A percentile compares a stretch with the other conserved stretches of the same genome.
phyloP scores from a whole-genome alignment of 2,888 invertebrate genomes.

The Apamea sordens region DNA sequence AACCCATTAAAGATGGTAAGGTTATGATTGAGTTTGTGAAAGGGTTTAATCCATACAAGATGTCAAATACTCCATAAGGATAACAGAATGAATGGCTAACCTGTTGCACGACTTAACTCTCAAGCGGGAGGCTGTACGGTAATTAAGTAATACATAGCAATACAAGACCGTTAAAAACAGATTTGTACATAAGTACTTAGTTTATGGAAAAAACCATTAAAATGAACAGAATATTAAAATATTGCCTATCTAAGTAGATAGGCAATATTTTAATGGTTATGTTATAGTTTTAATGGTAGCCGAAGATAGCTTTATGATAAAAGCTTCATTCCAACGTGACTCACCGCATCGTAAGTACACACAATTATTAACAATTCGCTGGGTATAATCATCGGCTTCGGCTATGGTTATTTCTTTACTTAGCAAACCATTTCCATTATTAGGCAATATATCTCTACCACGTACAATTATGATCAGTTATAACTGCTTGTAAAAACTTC shows the following conservation, averaged over 20 bases:
- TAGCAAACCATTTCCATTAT: constrained; percentile 44
- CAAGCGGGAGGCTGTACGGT: too few relatives aligned
- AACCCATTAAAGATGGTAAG: neutral
- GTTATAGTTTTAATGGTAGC: neutral
- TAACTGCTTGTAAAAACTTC: constrained; percentile 69
- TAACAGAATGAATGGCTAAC: neutral
- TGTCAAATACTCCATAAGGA: neutral
- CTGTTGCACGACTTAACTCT: too few relatives aligned
- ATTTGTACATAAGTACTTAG: neutral
- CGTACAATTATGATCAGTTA: constrained; percentile 65
- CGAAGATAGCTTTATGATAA: neutral
- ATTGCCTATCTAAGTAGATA: neutral
- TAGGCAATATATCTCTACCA: constrained; percentile 60
- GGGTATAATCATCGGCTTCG: constrained; percentile 23
- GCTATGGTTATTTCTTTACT: constrained; percentile 21
- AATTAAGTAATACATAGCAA: neutral
- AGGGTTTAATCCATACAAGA: neutral
- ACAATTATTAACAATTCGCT: constrained; percentile 12
- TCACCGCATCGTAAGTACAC: neutral
- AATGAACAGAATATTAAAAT: neutral
- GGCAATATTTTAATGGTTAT: neutral
- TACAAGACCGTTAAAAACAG: neutral
- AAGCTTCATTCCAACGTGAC: neutral
- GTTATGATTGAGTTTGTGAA: neutral
- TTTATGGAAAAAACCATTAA: neutral